Percentiles rank a stretch among this genome's conserved stretches.
Conservation (phyloP, 2,113 vertebrate genomes). For the Channa argus region DNA sequence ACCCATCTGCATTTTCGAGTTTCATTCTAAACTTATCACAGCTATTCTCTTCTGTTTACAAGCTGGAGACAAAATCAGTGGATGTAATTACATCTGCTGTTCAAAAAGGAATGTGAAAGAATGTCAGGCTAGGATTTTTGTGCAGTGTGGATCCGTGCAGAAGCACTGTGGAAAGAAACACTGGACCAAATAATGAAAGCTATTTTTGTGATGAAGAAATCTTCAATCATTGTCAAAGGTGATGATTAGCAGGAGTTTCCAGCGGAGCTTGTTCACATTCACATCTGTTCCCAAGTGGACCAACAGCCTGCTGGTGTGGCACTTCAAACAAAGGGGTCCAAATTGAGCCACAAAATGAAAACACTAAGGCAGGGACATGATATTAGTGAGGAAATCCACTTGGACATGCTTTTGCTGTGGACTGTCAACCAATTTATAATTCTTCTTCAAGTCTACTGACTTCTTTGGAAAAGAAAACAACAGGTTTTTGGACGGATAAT, state of each 20-base stretch:
- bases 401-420: slow-evolving; percentile 36
- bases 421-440: slow-evolving; percentile 18
- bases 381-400: slow-evolving; percentile 13
- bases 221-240: slow-evolving; percentile 29
- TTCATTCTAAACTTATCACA: slow-evolving; percentile 40
- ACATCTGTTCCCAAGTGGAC: slow-evolving; percentile 14
- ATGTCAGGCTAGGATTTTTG: background rate
- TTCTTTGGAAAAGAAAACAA: slow-evolving; percentile 26
- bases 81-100: slow-evolving; percentile 25
- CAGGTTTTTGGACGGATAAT: slow-evolving; percentile 10
- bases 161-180: background rate
- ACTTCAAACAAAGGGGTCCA: background rate
- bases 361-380: slow-evolving; percentile 7
- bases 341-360: background rate
- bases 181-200: slow-evolving; percentile 13
- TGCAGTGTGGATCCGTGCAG: background rate
- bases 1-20: slow-evolving; percentile 38
- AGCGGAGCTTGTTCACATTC: slow-evolving; percentile 34
- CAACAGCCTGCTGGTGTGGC: slow-evolving; percentile 19
- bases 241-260: slow-evolving; percentile 27
- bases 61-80: background rate
- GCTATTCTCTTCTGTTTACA: no score
- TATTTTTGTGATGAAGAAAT: background rate
- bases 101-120: slow-evolving; percentile 7
- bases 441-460: slow-evolving; percentile 6